These are phyloP conservation scores for Orgyia antiqua DNA, from an alignment of 2,888 invertebrate species.

Conservation along the genomic window DNA sequence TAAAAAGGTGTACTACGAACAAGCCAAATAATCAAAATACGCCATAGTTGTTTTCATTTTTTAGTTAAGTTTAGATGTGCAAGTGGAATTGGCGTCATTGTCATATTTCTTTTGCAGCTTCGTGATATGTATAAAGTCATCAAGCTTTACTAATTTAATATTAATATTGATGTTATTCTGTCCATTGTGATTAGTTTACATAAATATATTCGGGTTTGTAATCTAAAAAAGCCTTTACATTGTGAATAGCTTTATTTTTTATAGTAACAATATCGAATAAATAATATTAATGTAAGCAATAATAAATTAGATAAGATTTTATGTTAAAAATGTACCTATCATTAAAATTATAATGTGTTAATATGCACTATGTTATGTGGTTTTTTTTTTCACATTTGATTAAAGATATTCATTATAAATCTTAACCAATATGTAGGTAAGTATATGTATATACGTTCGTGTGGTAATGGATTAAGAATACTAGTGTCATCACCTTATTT, in stretches of 20 bases:
- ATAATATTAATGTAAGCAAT: slow-evolving; percentile 28
- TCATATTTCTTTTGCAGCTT: slow-evolving; percentile 45
- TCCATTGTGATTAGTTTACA: slow-evolving; percentile 44
- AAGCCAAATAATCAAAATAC: no score
- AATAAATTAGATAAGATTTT: slow-evolving; percentile 43
- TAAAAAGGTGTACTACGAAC: no score
- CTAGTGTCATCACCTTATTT: no score
- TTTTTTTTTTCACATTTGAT: slow-evolving; percentile 30
- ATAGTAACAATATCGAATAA: slow-evolving; percentile 37
- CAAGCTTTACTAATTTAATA: slow-evolving; percentile 72
- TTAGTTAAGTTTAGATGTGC: no score
- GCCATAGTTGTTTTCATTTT: no score
- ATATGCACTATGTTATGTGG: slow-evolving; percentile 49
- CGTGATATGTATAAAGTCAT: slow-evolving; percentile 67
- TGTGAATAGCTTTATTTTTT: slow-evolving; percentile 48
- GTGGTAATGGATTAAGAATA: no score
- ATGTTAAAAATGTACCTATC: slow-evolving; percentile 50
- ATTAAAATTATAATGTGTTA: slow-evolving; percentile 64
- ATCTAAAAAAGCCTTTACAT: slow-evolving; percentile 34
- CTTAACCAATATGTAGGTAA: no score
- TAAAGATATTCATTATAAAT: neutral
- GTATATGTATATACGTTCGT: no score
- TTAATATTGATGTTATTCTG: slow-evolving; percentile 48
- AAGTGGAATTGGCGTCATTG: slow-evolving; percentile 31
- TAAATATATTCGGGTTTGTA: slow-evolving; percentile 29